Evolutionary conservation across 2,888 invertebrate genomes (phyloP), one percentile per base, ranked within the genome.

Genomic region (Drosophila differens): DNA sequence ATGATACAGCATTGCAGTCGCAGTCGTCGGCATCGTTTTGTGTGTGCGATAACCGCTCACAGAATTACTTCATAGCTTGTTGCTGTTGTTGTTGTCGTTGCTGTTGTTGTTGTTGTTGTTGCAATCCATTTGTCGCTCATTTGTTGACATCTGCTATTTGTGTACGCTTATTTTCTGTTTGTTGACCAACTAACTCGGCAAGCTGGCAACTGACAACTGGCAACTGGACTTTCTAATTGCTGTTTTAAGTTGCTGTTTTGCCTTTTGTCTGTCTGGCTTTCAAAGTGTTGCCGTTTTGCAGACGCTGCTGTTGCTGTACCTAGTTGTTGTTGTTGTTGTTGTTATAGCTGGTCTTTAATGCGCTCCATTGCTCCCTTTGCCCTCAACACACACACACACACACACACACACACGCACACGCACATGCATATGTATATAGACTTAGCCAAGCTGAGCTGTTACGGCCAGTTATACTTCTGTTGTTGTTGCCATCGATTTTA

Each of bases 161-260:
- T 79, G 71, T 83, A 82, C 84, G 76, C 82, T 82, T 82, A 70
- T 82, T 74, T 75, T 71, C 62, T 71, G 59, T 81, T 76, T 74
- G 74, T 71, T 71, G 70, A 49, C 70, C 81, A 77, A 74, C 63
- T 68, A 76, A 58, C 63, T 12, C 28, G 37, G 35, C 55, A 55
- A 37, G 12, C 25, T 47, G 25, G 25, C 76, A 72, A 73, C 25
- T 16, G 25, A 25, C 76, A 75, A 73, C 39, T 61, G 47, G 53
- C 59, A 75, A 72, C 70, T 80, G 68, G 74, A 89, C 87, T 87
- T 87, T 87, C 90, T 87, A 87, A 89, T 87, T 80, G 85, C 68
- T 81, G 74, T 84, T 77, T 77, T 77, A 76, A 74, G 72, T 71
- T 39, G 55, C 66, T 76, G 66, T 74, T 76, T 79, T 73, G 70